Percentiles rank a stretch among this genome's conserved stretches.
These are phyloP conservation scores for Oriolus oriolus DNA, from an alignment of 2,113 vertebrate genomes.

Conservation along the genomic window DNA sequence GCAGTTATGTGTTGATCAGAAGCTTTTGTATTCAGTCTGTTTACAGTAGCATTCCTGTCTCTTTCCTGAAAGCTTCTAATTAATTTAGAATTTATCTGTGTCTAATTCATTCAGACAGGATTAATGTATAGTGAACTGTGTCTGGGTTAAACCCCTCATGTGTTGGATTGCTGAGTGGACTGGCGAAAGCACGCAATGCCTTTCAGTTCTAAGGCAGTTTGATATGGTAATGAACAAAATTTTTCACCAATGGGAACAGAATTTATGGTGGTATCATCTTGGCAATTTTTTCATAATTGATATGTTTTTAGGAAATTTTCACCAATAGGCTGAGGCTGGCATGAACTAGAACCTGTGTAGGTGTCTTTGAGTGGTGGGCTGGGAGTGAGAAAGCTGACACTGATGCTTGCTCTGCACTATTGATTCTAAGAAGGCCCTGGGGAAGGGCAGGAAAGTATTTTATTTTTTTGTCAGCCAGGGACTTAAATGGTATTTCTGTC, in stretches of 20 bases:
- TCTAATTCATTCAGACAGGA: not conserved
- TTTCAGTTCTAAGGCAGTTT: not conserved
- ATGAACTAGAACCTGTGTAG: not conserved
- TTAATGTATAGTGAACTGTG: not conserved
- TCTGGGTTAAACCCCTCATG: not conserved
- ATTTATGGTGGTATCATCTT: not conserved
- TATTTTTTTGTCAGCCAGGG: not conserved
- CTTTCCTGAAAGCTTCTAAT: not conserved
- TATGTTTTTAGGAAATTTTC: not conserved
- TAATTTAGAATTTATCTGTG: not conserved
- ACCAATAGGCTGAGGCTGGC: not conserved
- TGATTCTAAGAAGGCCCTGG: not conserved
- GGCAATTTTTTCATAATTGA: not conserved
- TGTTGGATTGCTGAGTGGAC: not conserved
- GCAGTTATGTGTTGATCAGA: not conserved
- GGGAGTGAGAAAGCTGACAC: not conserved
- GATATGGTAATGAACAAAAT: not conserved
- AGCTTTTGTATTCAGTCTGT: not conserved
- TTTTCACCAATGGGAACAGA: not conserved
- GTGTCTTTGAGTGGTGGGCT: not conserved
- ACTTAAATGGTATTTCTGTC: not conserved
- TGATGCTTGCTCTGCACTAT: rapidly evolving
- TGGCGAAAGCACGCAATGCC: not conserved
- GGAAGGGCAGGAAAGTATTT: not conserved
- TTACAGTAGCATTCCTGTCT: not conserved